These are phyloP conservation scores for Mungos mungo DNA, from an alignment of 2,113 vertebrate genomes.

Conservation along the genomic window DNA sequence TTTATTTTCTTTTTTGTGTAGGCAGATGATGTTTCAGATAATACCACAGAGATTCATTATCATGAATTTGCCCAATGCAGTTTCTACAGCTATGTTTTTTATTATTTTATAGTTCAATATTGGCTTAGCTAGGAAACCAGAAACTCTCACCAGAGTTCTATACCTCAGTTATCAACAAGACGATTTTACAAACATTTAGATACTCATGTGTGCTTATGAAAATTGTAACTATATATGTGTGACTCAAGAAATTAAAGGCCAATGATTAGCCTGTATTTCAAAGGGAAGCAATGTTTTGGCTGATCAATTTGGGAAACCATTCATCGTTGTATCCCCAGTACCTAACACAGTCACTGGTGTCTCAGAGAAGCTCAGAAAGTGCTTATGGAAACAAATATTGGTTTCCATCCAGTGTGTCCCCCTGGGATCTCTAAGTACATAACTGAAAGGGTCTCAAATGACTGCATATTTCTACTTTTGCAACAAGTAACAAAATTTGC, in stretches of 20 bases:
- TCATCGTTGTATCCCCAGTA: neutral
- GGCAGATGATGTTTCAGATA: slow-evolving; percentile 58
- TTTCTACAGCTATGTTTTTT: slow-evolving; percentile 63
- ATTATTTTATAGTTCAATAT: slow-evolving; percentile 68
- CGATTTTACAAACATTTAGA: neutral
- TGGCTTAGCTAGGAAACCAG: slow-evolving; percentile 50
- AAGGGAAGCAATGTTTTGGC: neutral
- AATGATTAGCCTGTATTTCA: neutral
- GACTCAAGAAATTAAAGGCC: neutral
- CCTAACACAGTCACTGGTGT: neutral
- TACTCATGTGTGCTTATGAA: slow-evolving; percentile 7
- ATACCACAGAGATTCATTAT: slow-evolving; percentile 58
- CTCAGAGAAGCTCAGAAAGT: neutral
- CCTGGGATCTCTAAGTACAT: neutral
- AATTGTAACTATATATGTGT: slow-evolving; percentile 14
- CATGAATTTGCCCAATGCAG: slow-evolving; percentile 50
- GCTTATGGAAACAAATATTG: slow-evolving; percentile 6
- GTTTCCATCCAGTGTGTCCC: slow-evolving; percentile 10
- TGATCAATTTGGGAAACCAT: neutral
- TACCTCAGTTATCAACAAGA: slow-evolving; percentile 21
- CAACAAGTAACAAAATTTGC: slow-evolving; percentile 44
- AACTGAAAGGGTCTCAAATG: slow-evolving; percentile 8
- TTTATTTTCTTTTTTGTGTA: slow-evolving; percentile 53
- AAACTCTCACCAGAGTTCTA: slow-evolving; percentile 35
- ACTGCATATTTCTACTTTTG: slow-evolving; percentile 12